Base-by-base conservation (phyloP, 2,888 invertebrate genomes). In the Oxyteleia sp. region DNA sequence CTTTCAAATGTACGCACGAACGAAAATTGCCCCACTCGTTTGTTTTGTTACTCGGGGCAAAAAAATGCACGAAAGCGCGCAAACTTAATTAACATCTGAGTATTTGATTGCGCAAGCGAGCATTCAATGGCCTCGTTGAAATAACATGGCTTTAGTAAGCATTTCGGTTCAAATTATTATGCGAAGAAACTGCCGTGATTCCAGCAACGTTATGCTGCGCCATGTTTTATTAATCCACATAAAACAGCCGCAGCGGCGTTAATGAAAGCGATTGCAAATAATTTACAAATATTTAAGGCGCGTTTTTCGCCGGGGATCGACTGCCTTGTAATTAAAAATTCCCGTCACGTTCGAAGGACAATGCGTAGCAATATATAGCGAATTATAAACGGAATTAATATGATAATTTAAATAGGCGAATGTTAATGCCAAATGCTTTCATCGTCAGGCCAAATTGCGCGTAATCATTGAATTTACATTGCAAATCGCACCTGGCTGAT, bases 381-480 rank as follows among this genome's bases (percentile, higher is more conserved):
- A 75, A 59, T 76, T 66, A 49, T 29, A 76, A 49, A 49, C 57
- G 57, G 26, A 51, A 29, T 66, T 47, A 51, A 51, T 66, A 66
- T 72, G 80, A 68, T 66, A 72, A 72, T 80, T 66, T 41, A 20
- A 47, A 26, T 49, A 57, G 51, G 66, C 61, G 49, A 80, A 80
- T 74, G 72, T 66, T 66, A 74, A 80, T 49, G 69, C 59, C 26
- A 45, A 74, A 55, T 63, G 74, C 74, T 68, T 59, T 74, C 74
- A 45, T 66, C 68, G 78, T 57, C 49, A 35, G 20, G 29, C 76
- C 76, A 87, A 89, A 89, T 87, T 85, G 87, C 80, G 74, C 85
- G 85, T 86, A 87, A 89, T 87, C 88, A 86, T 87, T 87, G 86
- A 88, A 89, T 89, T 89, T 89, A 82, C 85, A 83, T 82, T 85